phyloP scores from a whole-genome alignment of 2,888 invertebrate genomes.

The Actias luna region DNA sequence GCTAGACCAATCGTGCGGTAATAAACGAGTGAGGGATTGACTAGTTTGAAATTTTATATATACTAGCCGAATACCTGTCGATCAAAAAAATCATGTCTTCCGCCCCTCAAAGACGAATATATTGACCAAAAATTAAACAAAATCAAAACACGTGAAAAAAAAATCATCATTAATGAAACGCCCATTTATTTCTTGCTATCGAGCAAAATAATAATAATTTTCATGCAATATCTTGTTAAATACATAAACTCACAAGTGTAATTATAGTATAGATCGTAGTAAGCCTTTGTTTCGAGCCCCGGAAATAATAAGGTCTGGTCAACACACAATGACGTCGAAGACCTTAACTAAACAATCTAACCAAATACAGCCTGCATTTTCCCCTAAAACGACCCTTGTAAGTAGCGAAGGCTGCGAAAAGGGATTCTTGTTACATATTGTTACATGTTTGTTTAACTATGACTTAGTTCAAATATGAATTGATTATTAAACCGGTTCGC shows the following conservation, averaged over 20 bases:
- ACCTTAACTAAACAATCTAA: constrained; percentile 2
- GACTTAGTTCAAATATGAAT: not conserved
- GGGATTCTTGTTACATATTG: not conserved
- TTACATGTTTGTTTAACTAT: not conserved
- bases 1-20: too few species aligned
- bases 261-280: not conserved
- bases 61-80: too few species aligned
- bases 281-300: not conserved
- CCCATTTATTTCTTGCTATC: too few species aligned
- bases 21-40: too few species aligned
- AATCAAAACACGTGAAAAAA: too few species aligned
- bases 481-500: not conserved
- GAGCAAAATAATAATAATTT: too few species aligned
- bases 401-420: not conserved
- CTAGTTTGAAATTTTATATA: too few species aligned
- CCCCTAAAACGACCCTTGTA: not conserved
- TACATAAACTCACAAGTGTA: not conserved
- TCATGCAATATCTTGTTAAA: too few species aligned
- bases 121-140: too few species aligned
- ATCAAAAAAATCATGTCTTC: too few species aligned
- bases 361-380: not conserved
- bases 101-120: too few species aligned
- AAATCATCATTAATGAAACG: too few species aligned
- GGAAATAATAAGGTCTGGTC: not conserved
- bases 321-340: not conserved